A percentile compares a stretch with the other conserved stretches of the same genome.
phyloP scores from a whole-genome alignment of 1,140 invertebrate species.

The Drosophila lowei region DNA sequence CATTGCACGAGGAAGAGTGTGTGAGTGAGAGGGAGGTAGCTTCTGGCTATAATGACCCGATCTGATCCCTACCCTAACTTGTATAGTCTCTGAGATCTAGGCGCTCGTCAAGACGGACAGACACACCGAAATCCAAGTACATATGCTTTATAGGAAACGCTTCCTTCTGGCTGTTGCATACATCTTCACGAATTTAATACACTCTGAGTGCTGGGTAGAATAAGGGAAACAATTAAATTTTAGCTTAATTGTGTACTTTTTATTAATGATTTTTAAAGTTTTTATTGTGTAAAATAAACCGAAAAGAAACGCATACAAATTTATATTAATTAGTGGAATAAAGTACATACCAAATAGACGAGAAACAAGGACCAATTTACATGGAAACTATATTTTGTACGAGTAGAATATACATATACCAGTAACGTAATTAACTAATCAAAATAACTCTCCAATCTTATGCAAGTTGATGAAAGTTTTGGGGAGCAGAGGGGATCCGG shows the following conservation, averaged over 20 bases:
- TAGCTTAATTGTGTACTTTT: slow-evolving; percentile 21
- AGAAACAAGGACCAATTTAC: slow-evolving; percentile 43
- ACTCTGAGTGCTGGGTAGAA: too few relatives aligned
- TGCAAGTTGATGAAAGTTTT: slow-evolving; percentile 12
- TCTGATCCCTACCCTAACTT: too few relatives aligned
- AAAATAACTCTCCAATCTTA: slow-evolving; percentile 39
- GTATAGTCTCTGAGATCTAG: too few relatives aligned
- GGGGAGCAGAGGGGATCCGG: slow-evolving; percentile 33
- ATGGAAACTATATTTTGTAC: slow-evolving; percentile 52
- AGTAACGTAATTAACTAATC: slow-evolving; percentile 47
- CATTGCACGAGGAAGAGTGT: too few relatives aligned
- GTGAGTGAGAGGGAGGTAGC: too few relatives aligned
- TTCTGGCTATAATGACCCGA: too few relatives aligned
- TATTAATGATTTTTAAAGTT: slow-evolving; percentile 49
- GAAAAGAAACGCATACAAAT: slow-evolving; percentile 42
- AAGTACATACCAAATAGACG: slow-evolving; percentile 38
- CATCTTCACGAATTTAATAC: too few relatives aligned
- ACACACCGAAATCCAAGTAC: too few relatives aligned
- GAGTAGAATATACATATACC: slow-evolving; percentile 37
- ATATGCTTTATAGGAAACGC: background rate
- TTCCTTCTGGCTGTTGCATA: too few relatives aligned
- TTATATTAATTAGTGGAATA: slow-evolving; percentile 41
- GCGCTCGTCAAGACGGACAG: too few relatives aligned
- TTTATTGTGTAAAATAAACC: slow-evolving; percentile 66
- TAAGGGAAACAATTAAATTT: background rate